These are phyloP conservation scores for Rhysida immarginata DNA, from an alignment of 1,140 invertebrate genomes.

Conservation along the genomic window DNA sequence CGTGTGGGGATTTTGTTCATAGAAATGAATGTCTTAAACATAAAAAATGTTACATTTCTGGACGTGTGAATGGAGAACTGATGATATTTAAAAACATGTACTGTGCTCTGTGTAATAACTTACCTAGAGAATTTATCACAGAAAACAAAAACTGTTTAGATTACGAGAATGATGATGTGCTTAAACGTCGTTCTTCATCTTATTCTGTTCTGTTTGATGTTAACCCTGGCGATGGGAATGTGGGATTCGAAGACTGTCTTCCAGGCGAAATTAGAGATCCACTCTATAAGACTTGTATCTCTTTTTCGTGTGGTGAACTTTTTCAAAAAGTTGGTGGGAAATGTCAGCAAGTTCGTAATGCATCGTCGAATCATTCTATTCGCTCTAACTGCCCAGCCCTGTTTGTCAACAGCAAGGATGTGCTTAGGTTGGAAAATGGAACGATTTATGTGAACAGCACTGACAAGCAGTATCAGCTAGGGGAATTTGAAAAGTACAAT, in stretches of 20 bases:
- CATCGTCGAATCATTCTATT: background rate
- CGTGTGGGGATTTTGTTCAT: no score
- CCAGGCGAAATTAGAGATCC: background rate
- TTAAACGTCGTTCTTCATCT: background rate
- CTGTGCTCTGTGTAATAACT: background rate
- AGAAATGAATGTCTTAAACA: no score
- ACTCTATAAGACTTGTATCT: background rate
- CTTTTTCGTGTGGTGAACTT: background rate
- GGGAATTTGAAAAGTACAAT: slow-evolving; percentile 19
- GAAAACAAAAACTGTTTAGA: background rate
- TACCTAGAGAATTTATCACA: background rate
- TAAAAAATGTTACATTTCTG: no score
- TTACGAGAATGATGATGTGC: background rate
- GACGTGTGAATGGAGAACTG: no score
- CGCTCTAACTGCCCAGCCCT: background rate
- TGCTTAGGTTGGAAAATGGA: slow-evolving; percentile 13
- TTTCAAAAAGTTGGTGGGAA: background rate
- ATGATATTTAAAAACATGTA: background rate
- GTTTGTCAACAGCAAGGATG: slow-evolving; percentile 1
- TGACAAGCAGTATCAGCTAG: slow-evolving; percentile 2
- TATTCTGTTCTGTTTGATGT: background rate
- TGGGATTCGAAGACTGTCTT: background rate
- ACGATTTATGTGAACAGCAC: slow-evolving; percentile 18
- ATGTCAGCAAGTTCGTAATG: background rate
- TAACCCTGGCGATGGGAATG: background rate